These are phyloP conservation scores for Drosophila eugracilis DNA, from an alignment of 1,140 invertebrate species.

Conservation along the genomic window DNA sequence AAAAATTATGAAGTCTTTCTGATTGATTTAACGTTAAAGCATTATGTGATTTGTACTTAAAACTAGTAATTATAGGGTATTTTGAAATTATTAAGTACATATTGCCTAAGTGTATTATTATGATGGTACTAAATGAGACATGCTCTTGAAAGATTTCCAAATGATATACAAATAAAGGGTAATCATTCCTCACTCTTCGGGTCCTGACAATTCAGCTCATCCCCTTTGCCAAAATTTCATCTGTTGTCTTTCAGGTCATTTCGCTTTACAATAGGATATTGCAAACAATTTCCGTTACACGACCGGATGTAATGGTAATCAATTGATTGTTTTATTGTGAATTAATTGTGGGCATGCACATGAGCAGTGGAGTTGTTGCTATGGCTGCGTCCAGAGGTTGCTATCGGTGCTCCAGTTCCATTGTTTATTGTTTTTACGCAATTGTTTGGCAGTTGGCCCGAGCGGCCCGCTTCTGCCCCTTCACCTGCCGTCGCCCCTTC, in stretches of 20 bases:
- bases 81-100: too few species aligned
- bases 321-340: conserved; percentile 83
- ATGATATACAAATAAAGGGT: too few species aligned
- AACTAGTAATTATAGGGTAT: too few species aligned
- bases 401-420: conserved; percentile 44
- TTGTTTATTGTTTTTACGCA: conserved; percentile 82
- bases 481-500: background rate
- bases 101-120: too few species aligned
- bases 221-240: background rate
- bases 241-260: conserved; percentile 25
- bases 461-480: conserved; percentile 24
- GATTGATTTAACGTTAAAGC: too few species aligned
- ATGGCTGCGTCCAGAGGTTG: conserved; percentile 12
- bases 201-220: background rate
- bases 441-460: conserved; percentile 74
- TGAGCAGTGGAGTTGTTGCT: conserved; percentile 44
- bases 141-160: too few species aligned
- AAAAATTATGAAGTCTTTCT: too few species aligned
- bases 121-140: too few species aligned
- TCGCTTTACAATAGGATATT: conserved; percentile 75
- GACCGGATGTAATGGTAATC: conserved; percentile 79
- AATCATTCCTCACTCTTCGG: background rate
- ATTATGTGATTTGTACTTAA: too few species aligned
- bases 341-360: conserved; percentile 81
- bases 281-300: conserved; percentile 76